phyloP scores from a whole-genome alignment of 2,113 vertebrate genomes.

The Tragelaphus buxtoni region DNA sequence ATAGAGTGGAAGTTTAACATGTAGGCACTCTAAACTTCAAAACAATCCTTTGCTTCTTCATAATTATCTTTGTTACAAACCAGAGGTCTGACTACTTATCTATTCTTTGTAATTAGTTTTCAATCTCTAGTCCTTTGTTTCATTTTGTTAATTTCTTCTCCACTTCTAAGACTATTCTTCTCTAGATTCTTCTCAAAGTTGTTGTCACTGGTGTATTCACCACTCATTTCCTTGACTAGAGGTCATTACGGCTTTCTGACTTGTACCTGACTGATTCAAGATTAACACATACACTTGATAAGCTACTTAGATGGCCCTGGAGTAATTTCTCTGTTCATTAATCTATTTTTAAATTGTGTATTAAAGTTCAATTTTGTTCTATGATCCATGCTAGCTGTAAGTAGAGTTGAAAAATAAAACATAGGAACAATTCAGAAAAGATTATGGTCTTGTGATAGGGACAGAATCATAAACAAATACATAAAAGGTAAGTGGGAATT shows the following conservation, averaged over 20 bases:
- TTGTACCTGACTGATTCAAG: background rate
- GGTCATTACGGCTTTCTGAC: background rate
- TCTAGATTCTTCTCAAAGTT: background rate
- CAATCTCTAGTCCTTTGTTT: background rate
- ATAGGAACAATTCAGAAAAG: background rate
- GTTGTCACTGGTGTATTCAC: background rate
- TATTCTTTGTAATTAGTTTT: background rate
- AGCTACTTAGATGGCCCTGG: background rate
- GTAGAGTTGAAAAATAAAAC: background rate
- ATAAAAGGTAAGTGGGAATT: background rate
- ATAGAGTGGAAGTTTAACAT: background rate
- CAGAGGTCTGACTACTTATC: background rate
- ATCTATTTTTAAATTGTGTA: background rate
- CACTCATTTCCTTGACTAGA: background rate
- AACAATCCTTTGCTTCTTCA: background rate
- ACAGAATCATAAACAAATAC: background rate
- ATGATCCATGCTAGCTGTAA: background rate
- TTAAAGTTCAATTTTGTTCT: background rate
- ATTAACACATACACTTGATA: background rate
- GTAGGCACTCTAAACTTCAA: background rate
- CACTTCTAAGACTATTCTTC: background rate
- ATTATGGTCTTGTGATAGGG: background rate
- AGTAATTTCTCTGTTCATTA: background rate
- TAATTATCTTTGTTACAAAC: background rate
- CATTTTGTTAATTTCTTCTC: background rate